Conservation (phyloP, 1,140 invertebrate genomes). For the Bombus balteatus region DNA sequence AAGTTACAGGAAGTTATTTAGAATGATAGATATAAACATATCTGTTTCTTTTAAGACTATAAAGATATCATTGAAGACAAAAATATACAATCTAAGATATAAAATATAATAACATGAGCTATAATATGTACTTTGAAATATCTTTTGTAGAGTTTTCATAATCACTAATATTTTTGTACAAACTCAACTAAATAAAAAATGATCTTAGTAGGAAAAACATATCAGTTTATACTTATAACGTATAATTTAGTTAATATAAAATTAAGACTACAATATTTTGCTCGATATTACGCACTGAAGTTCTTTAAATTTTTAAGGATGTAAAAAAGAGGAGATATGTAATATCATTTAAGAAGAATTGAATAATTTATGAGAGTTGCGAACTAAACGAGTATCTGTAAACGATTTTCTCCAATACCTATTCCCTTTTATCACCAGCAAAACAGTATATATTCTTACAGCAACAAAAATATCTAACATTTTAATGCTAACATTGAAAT, state of each 20-base stretch:
- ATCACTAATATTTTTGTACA: background rate
- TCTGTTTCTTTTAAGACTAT: background rate
- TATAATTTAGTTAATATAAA: background rate
- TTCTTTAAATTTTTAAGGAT: background rate
- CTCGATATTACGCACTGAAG: background rate
- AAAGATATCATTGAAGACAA: background rate
- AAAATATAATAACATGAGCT: background rate
- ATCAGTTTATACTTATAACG: background rate
- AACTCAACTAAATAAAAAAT: background rate
- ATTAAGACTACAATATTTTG: background rate
- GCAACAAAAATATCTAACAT: background rate
- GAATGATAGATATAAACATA: background rate
- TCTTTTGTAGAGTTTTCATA: background rate
- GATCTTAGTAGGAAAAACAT: background rate
- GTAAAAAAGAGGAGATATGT: background rate
- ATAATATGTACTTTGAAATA: background rate
- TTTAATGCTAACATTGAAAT: background rate
- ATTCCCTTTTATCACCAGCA: too few relatives aligned
- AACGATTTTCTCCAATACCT: background rate
- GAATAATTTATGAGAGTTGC: background rate
- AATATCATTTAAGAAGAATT: background rate
- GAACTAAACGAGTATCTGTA: background rate
- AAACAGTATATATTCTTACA: too few relatives aligned
- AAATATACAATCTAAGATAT: background rate
- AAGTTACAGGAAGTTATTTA: background rate